Evolutionary conservation across 2,113 vertebrate species (phyloP).

Genomic region (Cyanistes caeruleus): DNA sequence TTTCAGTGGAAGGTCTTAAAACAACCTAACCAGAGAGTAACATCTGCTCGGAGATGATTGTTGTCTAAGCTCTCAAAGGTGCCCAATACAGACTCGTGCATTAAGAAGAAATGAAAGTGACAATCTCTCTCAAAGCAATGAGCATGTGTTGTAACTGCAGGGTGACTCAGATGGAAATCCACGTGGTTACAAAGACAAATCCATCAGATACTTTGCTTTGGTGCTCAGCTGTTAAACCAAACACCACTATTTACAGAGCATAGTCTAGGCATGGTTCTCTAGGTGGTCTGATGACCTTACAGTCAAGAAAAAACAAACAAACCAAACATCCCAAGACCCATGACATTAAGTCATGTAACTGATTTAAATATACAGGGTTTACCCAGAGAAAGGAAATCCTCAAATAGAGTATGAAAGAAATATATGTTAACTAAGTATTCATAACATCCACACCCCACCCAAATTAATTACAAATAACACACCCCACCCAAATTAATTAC

Average conservation of each 20-base stretch:
- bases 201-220: not conserved
- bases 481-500: not conserved
- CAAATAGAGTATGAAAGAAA: not conserved
- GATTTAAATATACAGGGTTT: not conserved
- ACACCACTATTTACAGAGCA: not conserved
- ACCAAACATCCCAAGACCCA: not conserved
- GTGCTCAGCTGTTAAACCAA: not conserved
- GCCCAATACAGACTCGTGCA: not conserved
- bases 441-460: rapidly evolving
- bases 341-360: rapidly evolving
- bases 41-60: not conserved
- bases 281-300: not conserved
- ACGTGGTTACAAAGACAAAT: not conserved
- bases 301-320: not conserved
- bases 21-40: not conserved
- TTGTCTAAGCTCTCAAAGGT: not conserved
- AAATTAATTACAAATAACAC: not conserved
- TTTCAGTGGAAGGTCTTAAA: not conserved
- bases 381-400: not conserved
- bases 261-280: not conserved
- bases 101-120: not conserved
- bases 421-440: not conserved
- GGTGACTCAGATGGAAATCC: not conserved
- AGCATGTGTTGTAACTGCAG: not conserved
- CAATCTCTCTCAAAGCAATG: not conserved